These are phyloP conservation scores for Drosophila niveifrons DNA, from an alignment of 2,888 invertebrate species.

Conservation along the genomic window DNA sequence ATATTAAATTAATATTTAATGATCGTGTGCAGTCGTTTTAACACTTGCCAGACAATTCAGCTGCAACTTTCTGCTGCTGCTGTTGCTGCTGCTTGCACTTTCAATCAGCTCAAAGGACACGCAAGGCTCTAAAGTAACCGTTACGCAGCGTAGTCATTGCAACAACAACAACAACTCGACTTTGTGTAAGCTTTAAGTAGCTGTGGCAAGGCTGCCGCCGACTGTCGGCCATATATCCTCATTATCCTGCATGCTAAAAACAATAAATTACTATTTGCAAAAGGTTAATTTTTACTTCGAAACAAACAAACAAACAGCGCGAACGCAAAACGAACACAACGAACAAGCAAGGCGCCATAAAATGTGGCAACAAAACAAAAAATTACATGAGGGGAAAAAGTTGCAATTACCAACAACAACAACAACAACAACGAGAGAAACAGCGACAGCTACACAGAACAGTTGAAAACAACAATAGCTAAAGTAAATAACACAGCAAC, in stretches of 20 bases:
- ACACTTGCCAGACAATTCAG: constrained; percentile 62
- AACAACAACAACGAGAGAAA: constrained; percentile 25
- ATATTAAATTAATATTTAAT: constrained; percentile 73
- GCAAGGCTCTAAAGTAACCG: constrained; percentile 52
- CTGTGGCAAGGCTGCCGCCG: constrained; percentile 5
- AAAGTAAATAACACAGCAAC: constrained; percentile 60
- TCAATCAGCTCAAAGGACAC: constrained; percentile 73
- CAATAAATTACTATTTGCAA: constrained; percentile 81
- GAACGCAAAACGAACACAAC: constrained; percentile 3
- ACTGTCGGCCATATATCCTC: constrained; percentile 66
- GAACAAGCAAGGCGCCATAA: constrained; percentile 44
- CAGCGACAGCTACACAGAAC: constrained; percentile 25
- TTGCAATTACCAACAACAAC: constrained; percentile 67
- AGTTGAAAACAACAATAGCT: constrained; percentile 41
- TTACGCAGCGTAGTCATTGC: constrained; percentile 52
- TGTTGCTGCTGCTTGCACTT: constrained; percentile 35
- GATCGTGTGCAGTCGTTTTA: constrained; percentile 74
- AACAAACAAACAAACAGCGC: constrained; percentile 49
- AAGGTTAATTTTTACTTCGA: constrained; percentile 77
- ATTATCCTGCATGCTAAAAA: constrained; percentile 77
- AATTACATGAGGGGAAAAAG: constrained; percentile 66
- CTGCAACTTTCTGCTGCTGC: constrained; percentile 16
- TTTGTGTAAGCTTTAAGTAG: constrained; percentile 57
- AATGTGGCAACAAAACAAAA: constrained; percentile 56
- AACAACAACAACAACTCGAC: constrained; percentile 58